Evolutionary conservation across 2,888 invertebrate genomes (phyloP).

Genomic region (Folsomia candida): DNA sequence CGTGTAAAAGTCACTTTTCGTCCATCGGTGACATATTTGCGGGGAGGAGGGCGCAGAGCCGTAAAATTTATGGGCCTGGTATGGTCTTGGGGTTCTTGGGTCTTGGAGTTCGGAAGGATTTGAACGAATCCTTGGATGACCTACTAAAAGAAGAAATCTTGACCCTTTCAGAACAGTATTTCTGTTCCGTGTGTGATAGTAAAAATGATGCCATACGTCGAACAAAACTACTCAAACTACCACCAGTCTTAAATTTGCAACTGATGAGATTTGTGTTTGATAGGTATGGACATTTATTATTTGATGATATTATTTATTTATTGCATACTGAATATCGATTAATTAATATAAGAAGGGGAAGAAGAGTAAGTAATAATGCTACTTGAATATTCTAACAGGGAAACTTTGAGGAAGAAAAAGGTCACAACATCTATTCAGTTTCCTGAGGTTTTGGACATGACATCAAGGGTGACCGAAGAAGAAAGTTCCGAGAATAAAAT

Average conservation of each 20-base stretch:
- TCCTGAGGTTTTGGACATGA: constrained; percentile 63
- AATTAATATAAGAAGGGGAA: no score
- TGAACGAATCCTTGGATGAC: constrained; percentile 60
- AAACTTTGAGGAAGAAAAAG: constrained; percentile 62
- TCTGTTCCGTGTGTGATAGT: constrained; percentile 59
- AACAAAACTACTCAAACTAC: constrained; percentile 60
- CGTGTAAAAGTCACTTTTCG: no score
- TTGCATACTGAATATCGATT: no score
- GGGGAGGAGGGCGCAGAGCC: no score
- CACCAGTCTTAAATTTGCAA: constrained; percentile 63
- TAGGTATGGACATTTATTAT: constrained; percentile 54
- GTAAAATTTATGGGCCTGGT: no score
- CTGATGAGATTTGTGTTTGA: constrained; percentile 64
- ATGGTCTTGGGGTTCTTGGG: no score
- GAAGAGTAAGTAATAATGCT: no score
- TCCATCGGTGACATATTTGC: no score
- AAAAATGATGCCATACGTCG: constrained; percentile 62
- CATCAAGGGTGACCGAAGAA: constrained; percentile 42
- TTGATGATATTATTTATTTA: no score
- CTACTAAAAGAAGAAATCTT: constrained; percentile 62
- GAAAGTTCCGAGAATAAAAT: not conserved
- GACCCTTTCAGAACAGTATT: constrained; percentile 62
- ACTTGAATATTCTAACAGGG: no score
- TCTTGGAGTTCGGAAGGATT: constrained; percentile 59
- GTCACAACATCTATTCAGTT: constrained; percentile 62